These are phyloP conservation scores for Celastrina argiolus DNA, from an alignment of 2,888 invertebrate genomes.

Conservation along the genomic window DNA sequence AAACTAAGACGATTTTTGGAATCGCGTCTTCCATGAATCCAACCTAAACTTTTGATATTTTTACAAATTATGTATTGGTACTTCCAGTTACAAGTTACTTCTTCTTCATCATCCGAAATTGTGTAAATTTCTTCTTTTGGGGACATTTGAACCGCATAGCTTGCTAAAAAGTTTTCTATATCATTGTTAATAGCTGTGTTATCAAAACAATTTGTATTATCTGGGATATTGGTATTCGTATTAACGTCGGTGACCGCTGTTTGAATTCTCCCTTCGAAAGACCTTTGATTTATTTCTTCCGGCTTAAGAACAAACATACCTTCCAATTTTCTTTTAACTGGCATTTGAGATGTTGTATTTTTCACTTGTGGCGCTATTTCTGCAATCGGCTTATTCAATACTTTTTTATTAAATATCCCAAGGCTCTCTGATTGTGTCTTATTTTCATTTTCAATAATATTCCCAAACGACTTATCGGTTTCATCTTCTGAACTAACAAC, in stretches of 20 bases:
- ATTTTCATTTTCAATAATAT: background rate
- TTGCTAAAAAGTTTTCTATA: conserved; percentile 49
- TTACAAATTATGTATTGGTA: conserved; percentile 48
- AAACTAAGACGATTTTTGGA: conserved; percentile 47
- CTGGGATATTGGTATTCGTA: background rate
- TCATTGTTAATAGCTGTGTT: conserved; percentile 37
- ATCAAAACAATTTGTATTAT: background rate
- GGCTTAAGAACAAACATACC: conserved; percentile 65
- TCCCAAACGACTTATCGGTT: background rate
- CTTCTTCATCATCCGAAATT: conserved; percentile 43
- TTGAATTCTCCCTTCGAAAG: conserved; percentile 29
- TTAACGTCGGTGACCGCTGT: background rate
- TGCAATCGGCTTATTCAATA: conserved; percentile 37
- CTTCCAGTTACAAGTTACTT: conserved; percentile 14
- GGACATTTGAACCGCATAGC: conserved; percentile 35
- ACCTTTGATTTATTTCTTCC: conserved; percentile 64
- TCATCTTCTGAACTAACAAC: background rate
- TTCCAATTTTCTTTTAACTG: conserved; percentile 36
- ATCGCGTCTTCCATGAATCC: conserved; percentile 49
- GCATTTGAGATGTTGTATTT: conserved; percentile 34
- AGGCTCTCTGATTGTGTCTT: background rate
- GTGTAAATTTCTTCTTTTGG: conserved; percentile 37
- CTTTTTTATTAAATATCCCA: background rate
- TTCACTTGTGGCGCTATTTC: conserved; percentile 52
- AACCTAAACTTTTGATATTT: conserved; percentile 51